A percentile compares a stretch with the other conserved stretches of the same genome.
Conservation (phyloP, 2,797 vertebrate species). For the Alosa sapidissima region DNA sequence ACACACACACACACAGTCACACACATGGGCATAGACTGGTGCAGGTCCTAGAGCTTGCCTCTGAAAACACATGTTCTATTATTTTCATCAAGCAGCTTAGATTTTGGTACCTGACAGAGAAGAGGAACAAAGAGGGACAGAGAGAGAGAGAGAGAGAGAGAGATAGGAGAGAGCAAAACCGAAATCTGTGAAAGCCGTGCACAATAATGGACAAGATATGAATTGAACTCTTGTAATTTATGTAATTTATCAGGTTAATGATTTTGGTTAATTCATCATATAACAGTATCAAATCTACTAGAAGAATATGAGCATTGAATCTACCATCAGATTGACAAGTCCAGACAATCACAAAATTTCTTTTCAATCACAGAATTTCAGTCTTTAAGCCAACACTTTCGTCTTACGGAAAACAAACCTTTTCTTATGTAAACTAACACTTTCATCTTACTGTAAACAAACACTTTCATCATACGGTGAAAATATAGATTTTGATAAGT, state of each 20-base stretch:
- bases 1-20: constrained; percentile 32
- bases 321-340: no score
- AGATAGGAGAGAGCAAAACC: neutral
- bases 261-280: neutral
- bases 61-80: constrained; percentile 19
- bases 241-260: neutral
- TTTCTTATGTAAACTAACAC: no score
- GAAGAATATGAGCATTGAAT: neutral
- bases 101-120: constrained; percentile 2
- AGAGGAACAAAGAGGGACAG: neutral
- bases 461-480: neutral
- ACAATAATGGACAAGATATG: neutral
- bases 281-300: neutral
- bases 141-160: neutral
- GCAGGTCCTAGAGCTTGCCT: constrained; percentile 5
- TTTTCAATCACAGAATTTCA: no score
- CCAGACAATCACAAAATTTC: no score
- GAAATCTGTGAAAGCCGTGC: neutral
- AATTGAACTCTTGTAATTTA: neutral
- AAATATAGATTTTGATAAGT: neutral
- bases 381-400: no score
- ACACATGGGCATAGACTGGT: constrained; percentile 30
- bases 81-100: constrained; percentile 14
- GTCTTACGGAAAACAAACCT: no score
- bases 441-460: no score